Percentiles rank a stretch among this genome's conserved stretches.
Evolutionary conservation across 2,888 invertebrate genomes (phyloP).

Genomic region (Drosophila gaucha): DNA sequence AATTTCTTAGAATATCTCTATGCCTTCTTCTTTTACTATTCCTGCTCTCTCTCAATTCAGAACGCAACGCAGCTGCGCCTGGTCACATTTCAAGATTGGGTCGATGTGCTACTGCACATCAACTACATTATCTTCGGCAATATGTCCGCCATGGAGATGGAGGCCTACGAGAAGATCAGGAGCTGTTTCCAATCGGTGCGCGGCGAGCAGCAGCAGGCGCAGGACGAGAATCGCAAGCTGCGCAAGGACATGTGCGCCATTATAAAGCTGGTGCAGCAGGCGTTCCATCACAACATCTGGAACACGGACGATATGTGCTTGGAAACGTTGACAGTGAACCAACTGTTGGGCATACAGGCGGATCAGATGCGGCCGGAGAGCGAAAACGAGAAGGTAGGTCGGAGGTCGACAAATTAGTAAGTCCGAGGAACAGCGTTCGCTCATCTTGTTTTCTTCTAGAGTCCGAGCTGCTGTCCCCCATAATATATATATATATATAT

Average conservation of each 20-base stretch:
- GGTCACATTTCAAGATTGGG: constrained; percentile 87
- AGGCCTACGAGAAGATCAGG: constrained; percentile 86
- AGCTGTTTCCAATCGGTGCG: constrained; percentile 82
- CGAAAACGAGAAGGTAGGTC: constrained; percentile 65
- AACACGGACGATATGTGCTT: constrained; percentile 84
- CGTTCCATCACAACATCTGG: constrained; percentile 84
- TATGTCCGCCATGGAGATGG: constrained; percentile 87
- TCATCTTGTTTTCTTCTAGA: constrained; percentile 13
- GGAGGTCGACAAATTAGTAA: neutral
- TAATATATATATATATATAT: no score
- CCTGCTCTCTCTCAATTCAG: neutral
- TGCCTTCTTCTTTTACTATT: no score
- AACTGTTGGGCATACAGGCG: constrained; percentile 79
- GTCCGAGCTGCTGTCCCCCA: no score
- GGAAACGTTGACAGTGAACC: constrained; percentile 83
- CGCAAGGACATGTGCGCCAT: constrained; percentile 84
- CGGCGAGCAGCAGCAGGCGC: constrained; percentile 53
- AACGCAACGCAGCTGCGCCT: constrained; percentile 87
- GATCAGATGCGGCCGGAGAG: constrained; percentile 38
- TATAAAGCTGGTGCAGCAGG: constrained; percentile 85
- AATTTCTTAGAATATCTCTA: no score
- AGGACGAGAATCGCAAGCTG: constrained; percentile 68
- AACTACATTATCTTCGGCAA: constrained; percentile 87
- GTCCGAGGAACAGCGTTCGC: neutral
- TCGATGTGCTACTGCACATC: constrained; percentile 87